Percentiles rank a stretch among this genome's conserved stretches.
These are phyloP conservation scores for Drosophila subpulchrella DNA, from an alignment of 1,140 invertebrate genomes.

Conservation along the genomic window DNA sequence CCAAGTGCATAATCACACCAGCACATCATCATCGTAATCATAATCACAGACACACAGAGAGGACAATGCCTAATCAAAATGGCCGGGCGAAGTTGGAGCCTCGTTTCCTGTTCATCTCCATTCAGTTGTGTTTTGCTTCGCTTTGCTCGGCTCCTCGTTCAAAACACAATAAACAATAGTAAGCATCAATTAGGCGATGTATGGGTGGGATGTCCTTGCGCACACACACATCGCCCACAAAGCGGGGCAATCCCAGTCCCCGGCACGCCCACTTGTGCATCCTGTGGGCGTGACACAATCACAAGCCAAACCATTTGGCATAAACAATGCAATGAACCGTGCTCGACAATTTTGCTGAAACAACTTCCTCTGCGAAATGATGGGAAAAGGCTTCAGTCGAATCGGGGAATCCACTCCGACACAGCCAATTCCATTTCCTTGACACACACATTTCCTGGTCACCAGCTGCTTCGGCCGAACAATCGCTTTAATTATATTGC, in stretches of 20 bases:
- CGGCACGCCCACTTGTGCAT: conserved; percentile 16
- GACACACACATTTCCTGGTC: conserved; percentile 37
- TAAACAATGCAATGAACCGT: conserved; percentile 73
- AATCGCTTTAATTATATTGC: conserved; percentile 30
- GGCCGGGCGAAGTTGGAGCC: conserved; percentile 23
- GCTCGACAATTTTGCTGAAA: conserved; percentile 56
- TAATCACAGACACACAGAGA: conserved; percentile 19
- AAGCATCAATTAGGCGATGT: conserved; percentile 65
- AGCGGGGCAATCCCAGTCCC: not conserved
- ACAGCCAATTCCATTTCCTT: conserved; percentile 64
- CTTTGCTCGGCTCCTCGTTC: conserved; percentile 8
- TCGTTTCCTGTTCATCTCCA: conserved; percentile 43
- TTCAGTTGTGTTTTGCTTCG: conserved; percentile 27
- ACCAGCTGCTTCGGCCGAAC: conserved; percentile 24
- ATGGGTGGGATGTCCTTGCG: conserved; percentile 35
- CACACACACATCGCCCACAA: not conserved
- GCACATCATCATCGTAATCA: conserved; percentile 27
- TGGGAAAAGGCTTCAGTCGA: not conserved
- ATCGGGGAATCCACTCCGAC: conserved; percentile 27
- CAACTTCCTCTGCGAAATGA: conserved; percentile 54
- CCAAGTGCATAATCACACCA: conserved; percentile 31
- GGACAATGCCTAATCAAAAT: conserved; percentile 50
- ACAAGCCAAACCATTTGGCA: conserved; percentile 62
- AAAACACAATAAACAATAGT: conserved; percentile 47
- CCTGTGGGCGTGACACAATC: conserved; percentile 45